Evolutionary conservation across 2,888 invertebrate genomes (phyloP).

Genomic region (Harpalus rubripes): DNA sequence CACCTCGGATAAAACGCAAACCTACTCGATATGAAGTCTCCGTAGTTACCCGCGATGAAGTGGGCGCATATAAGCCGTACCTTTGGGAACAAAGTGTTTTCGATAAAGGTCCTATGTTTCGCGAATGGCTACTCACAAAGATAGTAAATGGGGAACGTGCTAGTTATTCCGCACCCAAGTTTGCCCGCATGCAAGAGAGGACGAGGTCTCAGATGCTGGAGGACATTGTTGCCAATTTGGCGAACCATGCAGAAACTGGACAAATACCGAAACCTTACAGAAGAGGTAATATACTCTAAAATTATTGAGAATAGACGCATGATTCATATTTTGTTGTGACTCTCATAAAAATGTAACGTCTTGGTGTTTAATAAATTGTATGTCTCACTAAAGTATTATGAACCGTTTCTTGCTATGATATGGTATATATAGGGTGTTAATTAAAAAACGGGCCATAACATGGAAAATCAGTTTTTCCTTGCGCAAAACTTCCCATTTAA

Average conservation of each 20-base stretch:
- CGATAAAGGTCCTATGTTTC: conserved; percentile 96
- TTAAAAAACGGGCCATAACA: no score
- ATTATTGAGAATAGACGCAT: no score
- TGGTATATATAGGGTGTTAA: no score
- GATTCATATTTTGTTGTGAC: no score
- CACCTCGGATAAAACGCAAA: conserved; percentile 91
- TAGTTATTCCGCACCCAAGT: conserved; percentile 96
- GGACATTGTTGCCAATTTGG: conserved; percentile 94
- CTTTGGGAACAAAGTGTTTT: conserved; percentile 97
- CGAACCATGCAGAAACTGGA: conserved; percentile 96
- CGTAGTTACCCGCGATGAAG: conserved; percentile 95
- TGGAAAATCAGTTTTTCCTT: no score
- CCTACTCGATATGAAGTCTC: conserved; percentile 94
- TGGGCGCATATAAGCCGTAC: conserved; percentile 96
- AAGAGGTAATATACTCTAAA: conserved; percentile 79
- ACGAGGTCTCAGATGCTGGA: conserved; percentile 96
- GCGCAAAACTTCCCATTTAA: no score
- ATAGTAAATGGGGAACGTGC: conserved; percentile 96
- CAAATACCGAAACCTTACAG: conserved; percentile 97
- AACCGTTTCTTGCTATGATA: no score
- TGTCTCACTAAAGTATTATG: no score
- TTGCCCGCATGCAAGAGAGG: conserved; percentile 95
- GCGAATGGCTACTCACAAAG: conserved; percentile 96
- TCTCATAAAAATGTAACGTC: not conserved
- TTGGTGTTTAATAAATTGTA: conserved; percentile 1